A percentile compares a stretch with the other conserved stretches of the same genome.
These are phyloP conservation scores for Aphidoletes aphidimyza DNA, from an alignment of 2,888 invertebrate genomes.

Conservation along the genomic window DNA sequence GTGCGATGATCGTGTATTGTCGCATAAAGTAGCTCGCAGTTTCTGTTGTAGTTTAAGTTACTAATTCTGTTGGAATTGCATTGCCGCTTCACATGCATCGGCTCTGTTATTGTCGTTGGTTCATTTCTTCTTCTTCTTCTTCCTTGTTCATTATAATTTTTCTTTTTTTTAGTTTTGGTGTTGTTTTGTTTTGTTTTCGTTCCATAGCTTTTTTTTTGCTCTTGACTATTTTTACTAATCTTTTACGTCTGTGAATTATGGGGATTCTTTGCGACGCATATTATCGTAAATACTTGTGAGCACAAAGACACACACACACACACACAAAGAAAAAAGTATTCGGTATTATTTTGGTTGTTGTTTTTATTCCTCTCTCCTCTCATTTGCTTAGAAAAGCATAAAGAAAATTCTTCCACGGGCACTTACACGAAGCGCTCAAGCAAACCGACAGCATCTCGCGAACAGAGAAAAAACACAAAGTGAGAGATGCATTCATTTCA, in stretches of 20 bases:
- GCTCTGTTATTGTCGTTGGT: too few species aligned
- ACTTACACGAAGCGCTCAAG: background rate
- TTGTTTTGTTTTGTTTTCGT: background rate
- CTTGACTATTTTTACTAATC: background rate
- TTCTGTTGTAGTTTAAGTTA: background rate
- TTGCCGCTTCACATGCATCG: too few species aligned
- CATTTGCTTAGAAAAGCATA: background rate
- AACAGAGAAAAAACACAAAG: too few species aligned
- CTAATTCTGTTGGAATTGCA: too few species aligned
- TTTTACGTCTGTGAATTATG: background rate
- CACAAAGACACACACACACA: too few species aligned
- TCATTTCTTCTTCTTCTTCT: background rate
- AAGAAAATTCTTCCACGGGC: slow-evolving; percentile 30
- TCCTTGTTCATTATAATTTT: background rate
- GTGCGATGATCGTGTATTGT: too few species aligned
- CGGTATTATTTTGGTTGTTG: background rate
- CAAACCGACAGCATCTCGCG: background rate
- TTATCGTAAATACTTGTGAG: background rate
- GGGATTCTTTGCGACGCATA: slow-evolving; percentile 22
- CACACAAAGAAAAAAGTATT: background rate
- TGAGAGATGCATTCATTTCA: background rate
- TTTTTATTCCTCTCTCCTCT: background rate
- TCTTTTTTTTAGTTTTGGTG: background rate
- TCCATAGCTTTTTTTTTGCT: background rate
- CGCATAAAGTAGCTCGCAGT: too few species aligned